phyloP scores from a whole-genome alignment of 2,113 vertebrate species.

The Hippoglossus stenolepis region DNA sequence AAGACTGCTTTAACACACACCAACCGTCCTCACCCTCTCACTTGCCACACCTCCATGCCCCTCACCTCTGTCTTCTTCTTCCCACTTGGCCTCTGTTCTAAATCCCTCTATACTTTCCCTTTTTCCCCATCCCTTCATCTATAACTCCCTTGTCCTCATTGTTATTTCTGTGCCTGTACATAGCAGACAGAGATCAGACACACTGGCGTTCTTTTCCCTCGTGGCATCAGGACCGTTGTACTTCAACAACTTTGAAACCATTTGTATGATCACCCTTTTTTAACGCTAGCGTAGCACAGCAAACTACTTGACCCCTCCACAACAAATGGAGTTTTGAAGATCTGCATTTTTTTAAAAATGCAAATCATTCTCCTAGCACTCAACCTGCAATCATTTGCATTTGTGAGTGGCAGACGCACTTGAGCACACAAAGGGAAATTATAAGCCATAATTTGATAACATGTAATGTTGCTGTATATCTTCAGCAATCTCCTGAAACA shows the following conservation, averaged over 20 bases:
- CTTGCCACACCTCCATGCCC: no score
- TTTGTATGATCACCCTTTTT: slow-evolving; percentile 33
- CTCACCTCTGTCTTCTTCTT: not conserved
- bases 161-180: slow-evolving; percentile 19
- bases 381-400: not conserved
- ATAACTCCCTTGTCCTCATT: slow-evolving; percentile 8
- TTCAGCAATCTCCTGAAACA: slow-evolving; percentile 12
- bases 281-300: slow-evolving; percentile 15
- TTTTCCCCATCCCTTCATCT: not conserved
- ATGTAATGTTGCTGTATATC: slow-evolving; percentile 23
- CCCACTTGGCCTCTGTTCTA: not conserved
- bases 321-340: slow-evolving; percentile 26
- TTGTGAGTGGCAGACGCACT: slow-evolving; percentile 15
- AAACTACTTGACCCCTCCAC: slow-evolving; percentile 22
- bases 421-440: not conserved
- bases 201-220: not conserved
- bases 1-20: no score
- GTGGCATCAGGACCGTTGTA: not conserved
- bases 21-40: no score
- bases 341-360: slow-evolving; percentile 11
- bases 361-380: slow-evolving; percentile 7
- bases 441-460: slow-evolving; percentile 32
- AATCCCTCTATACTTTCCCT: not conserved
- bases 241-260: slow-evolving; percentile 14
- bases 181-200: slow-evolving; percentile 16